Percentiles rank a stretch among this genome's conserved stretches.
Evolutionary conservation across 64 coral and sea anemone species (phyloP).

Genomic region (Porites australiensis): DNA sequence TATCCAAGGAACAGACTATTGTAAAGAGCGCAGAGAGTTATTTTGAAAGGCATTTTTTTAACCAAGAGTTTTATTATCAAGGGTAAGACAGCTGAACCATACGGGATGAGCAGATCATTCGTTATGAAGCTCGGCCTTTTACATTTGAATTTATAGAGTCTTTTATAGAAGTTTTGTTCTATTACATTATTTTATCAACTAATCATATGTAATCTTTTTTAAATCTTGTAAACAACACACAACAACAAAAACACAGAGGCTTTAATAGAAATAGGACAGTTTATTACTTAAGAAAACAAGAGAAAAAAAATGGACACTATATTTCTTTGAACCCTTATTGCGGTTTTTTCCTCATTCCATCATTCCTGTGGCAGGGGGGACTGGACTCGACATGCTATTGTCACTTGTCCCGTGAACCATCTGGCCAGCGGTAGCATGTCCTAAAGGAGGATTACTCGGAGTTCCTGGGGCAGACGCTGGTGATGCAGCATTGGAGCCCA

Average conservation of each 20-base stretch:
- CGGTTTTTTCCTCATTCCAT: slow-evolving; percentile 5
- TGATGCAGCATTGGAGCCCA: slow-evolving; percentile 53
- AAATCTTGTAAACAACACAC: too few relatives aligned
- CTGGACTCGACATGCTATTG: slow-evolving; percentile 31
- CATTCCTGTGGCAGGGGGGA: slow-evolving; percentile 18
- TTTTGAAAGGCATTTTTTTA: too few relatives aligned
- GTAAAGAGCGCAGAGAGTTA: too few relatives aligned
- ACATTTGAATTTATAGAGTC: too few relatives aligned
- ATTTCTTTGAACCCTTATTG: not conserved
- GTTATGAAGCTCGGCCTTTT: too few relatives aligned
- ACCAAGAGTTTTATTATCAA: too few relatives aligned
- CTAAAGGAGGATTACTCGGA: slow-evolving; percentile 13
- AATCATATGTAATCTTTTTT: too few relatives aligned
- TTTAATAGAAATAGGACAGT: not conserved
- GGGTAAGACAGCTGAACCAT: too few relatives aligned
- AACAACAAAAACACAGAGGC: not conserved
- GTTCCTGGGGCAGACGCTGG: slow-evolving; percentile 50
- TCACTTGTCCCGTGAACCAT: slow-evolving; percentile 32
- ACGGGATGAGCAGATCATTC: too few relatives aligned
- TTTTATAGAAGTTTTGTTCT: too few relatives aligned
- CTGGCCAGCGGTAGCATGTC: slow-evolving; percentile 5
- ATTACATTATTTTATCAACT: too few relatives aligned
- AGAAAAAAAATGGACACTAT: not conserved
- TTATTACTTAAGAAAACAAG: not conserved
- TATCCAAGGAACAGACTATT: too few relatives aligned